These are phyloP conservation scores for Adelges cooleyi DNA, from an alignment of 1,140 invertebrate genomes.

Conservation along the genomic window DNA sequence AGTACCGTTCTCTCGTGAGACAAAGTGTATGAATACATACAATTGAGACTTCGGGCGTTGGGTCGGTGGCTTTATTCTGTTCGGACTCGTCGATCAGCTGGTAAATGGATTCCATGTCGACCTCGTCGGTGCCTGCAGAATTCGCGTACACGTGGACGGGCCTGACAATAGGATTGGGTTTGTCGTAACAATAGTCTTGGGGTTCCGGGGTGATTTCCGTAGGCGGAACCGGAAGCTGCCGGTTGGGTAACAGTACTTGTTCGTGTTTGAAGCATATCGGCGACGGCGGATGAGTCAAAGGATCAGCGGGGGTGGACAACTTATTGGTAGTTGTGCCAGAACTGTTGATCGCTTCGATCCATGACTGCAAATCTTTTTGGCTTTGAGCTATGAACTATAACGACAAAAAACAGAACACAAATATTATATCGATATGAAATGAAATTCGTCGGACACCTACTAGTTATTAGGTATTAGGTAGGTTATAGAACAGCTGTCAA, in stretches of 20 bases:
- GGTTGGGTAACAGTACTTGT: conserved; percentile 9
- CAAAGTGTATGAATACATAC: too few species aligned
- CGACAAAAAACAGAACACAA: not conserved
- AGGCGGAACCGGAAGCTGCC: not conserved
- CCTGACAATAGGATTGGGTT: conserved; percentile 11
- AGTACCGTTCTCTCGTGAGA: too few species aligned
- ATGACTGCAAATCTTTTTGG: conserved; percentile 28
- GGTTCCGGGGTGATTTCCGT: not conserved
- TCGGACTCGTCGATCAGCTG: conserved; percentile 11
- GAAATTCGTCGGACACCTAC: too few species aligned
- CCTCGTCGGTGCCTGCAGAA: not conserved
- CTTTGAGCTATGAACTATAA: conserved; percentile 30
- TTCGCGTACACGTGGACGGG: conserved; percentile 8
- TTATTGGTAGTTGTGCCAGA: not conserved
- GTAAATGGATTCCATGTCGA: conserved; percentile 13
- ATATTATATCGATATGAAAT: too few species aligned
- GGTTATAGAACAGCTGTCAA: too few species aligned
- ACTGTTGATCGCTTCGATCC: conserved; percentile 29
- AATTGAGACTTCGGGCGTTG: not conserved
- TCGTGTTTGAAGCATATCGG: conserved; percentile 15
- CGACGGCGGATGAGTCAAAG: not conserved
- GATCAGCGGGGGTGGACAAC: not conserved
- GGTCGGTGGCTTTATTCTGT: not conserved
- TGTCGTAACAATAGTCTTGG: conserved; percentile 13
- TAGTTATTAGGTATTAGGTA: too few species aligned